Conservation (phyloP, 2,113 vertebrate species). For the Macquaria australasica region DNA sequence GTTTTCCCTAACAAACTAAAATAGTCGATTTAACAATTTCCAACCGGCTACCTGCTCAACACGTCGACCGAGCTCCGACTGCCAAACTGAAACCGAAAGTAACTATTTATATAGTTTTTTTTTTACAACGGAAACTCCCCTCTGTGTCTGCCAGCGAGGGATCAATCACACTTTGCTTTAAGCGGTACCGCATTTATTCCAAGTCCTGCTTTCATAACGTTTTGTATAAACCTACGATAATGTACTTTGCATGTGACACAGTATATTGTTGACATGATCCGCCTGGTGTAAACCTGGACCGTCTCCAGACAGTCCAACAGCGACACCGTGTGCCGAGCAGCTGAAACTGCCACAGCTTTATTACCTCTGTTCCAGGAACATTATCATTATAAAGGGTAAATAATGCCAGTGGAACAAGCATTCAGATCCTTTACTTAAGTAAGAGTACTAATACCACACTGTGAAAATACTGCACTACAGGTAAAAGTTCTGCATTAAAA, state of each 20-base stretch:
- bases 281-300: background rate
- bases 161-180: background rate
- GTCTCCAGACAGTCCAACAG: background rate
- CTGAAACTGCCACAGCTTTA: background rate
- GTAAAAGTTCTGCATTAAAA: too few relatives aligned
- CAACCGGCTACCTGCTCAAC: background rate
- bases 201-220: background rate
- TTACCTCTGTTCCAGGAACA: too few relatives aligned
- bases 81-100: slow-evolving; percentile 59
- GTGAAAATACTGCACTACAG: too few relatives aligned
- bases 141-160: fast-evolving
- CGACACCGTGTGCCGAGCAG: slow-evolving; percentile 3
- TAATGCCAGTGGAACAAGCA: too few relatives aligned
- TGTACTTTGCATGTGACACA: background rate
- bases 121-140: slow-evolving; percentile 38
- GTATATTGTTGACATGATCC: background rate
- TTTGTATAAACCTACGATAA: fast-evolving
- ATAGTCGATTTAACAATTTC: fast-evolving
- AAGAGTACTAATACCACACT: too few relatives aligned
- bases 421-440: too few relatives aligned
- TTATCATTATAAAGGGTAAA: too few relatives aligned
- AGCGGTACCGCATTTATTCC: fast-evolving
- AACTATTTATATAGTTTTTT: background rate
- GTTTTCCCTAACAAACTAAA: background rate
- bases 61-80: fast-evolving